Evolutionary conservation across 37 sponge, comb jelly and placozoan genomes (phyloP).

Genomic region (Oscarella lobularis): DNA sequence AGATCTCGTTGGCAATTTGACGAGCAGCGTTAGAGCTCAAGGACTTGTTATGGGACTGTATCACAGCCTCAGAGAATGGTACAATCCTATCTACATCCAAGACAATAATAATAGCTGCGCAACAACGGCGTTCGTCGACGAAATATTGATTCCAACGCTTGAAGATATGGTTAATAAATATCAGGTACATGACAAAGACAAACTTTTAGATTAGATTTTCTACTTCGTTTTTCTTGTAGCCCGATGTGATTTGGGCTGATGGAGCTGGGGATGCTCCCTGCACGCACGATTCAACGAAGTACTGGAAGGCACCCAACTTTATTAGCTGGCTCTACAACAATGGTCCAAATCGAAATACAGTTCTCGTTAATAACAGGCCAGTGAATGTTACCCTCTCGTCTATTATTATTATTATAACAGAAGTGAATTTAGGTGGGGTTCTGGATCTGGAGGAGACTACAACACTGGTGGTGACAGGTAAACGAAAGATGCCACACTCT

Average conservation of each 20-base stretch:
- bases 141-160: conserved; percentile 46
- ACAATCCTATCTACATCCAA: conserved; percentile 49
- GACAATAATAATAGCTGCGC: conserved; percentile 42
- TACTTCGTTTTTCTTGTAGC: conserved; percentile 28
- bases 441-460: conserved; percentile 41
- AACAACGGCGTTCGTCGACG: conserved; percentile 36
- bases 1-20: conserved; percentile 51
- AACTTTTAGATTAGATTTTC: background rate
- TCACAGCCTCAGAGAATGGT: conserved; percentile 78
- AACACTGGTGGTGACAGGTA: conserved; percentile 50
- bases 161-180: conserved; percentile 39
- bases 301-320: conserved; percentile 61
- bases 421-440: conserved; percentile 51
- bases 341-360: conserved; percentile 45
- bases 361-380: conserved; percentile 36
- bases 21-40: conserved; percentile 33
- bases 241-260: conserved; percentile 61
- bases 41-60: conserved; percentile 64
- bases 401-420: background rate
- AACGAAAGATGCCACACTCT: too few relatives aligned
- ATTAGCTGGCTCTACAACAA: conserved; percentile 69
- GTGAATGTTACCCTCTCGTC: background rate
- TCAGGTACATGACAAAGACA: conserved; percentile 37
- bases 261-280: conserved; percentile 48
- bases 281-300: conserved; percentile 34